A percentile compares a stretch with the other conserved stretches of the same genome.
phyloP scores from a whole-genome alignment of 1,140 invertebrate genomes.

The Heliconius melpomene region DNA sequence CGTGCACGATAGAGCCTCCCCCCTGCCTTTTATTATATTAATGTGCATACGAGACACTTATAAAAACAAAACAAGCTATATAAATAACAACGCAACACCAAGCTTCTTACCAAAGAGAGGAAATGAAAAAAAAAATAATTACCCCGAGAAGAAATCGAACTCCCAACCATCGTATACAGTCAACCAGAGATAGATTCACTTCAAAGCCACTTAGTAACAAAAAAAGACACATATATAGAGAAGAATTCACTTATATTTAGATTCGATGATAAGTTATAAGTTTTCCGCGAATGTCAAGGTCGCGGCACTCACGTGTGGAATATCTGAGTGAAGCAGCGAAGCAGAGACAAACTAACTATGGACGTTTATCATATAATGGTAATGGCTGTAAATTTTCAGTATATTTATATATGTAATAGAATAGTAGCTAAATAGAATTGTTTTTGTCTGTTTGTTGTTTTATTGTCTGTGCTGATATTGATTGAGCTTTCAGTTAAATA shows the following conservation, averaged over 20 bases:
- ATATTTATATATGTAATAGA: background rate
- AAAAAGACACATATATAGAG: background rate
- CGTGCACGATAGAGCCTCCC: too few species aligned
- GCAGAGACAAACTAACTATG: background rate
- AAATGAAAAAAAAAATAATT: too few species aligned
- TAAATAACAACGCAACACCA: too few species aligned
- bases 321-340: background rate
- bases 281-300: slow-evolving; percentile 11
- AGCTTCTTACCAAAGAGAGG: background rate
- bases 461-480: too few species aligned
- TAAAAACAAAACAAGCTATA: too few species aligned
- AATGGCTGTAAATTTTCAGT: background rate
- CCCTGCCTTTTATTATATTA: too few species aligned
- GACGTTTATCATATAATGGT: background rate
- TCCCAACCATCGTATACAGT: background rate
- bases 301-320: background rate
- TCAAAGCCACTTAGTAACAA: background rate
- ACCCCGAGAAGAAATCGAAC: background rate
- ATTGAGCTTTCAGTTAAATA: too few species aligned
- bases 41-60: too few species aligned
- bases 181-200: too few species aligned
- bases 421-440: background rate
- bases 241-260: background rate
- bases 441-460: background rate
- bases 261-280: background rate